A percentile compares a stretch with the other conserved stretches of the same genome.
Conservation (phyloP, 2,888 invertebrate genomes). For the Watsonalla binaria region DNA sequence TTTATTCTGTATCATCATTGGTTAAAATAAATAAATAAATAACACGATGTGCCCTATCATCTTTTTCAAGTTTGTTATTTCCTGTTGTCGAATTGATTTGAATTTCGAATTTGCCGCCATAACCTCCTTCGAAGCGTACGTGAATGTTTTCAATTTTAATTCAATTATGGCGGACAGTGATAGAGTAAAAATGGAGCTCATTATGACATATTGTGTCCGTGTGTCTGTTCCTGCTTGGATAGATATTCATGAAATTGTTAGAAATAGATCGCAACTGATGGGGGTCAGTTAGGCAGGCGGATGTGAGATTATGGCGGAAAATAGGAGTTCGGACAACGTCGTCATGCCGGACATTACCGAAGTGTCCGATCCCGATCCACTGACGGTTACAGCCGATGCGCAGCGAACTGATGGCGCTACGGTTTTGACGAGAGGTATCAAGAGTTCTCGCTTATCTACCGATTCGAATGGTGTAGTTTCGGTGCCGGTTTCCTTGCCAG, state of each 20-base stretch:
- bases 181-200: conserved; percentile 25
- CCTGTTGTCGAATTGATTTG: background rate
- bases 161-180: conserved; percentile 53
- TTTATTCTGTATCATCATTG: too few species aligned
- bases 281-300: conserved; percentile 42
- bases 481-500: conserved; percentile 84
- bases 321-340: conserved; percentile 80
- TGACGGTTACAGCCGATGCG: conserved; percentile 79
- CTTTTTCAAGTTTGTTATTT: too few species aligned
- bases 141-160: conserved; percentile 39
- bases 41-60: too few species aligned
- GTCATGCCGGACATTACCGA: conserved; percentile 85
- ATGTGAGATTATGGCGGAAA: conserved; percentile 62
- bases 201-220: conserved; percentile 24
- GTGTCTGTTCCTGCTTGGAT: conserved; percentile 8
- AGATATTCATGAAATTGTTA: conserved; percentile 30
- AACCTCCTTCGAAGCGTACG: conserved; percentile 29
- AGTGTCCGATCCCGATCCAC: conserved; percentile 79
- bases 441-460: conserved; percentile 45
- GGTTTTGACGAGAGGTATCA: conserved; percentile 51
- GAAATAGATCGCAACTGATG: conserved; percentile 36
- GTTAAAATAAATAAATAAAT: too few species aligned
- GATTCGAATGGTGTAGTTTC: conserved; percentile 69
- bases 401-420: conserved; percentile 71
- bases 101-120: conserved; percentile 53